Evolutionary conservation across 2,797 vertebrate genomes (phyloP).

Genomic region (Sebastes cheni): DNA sequence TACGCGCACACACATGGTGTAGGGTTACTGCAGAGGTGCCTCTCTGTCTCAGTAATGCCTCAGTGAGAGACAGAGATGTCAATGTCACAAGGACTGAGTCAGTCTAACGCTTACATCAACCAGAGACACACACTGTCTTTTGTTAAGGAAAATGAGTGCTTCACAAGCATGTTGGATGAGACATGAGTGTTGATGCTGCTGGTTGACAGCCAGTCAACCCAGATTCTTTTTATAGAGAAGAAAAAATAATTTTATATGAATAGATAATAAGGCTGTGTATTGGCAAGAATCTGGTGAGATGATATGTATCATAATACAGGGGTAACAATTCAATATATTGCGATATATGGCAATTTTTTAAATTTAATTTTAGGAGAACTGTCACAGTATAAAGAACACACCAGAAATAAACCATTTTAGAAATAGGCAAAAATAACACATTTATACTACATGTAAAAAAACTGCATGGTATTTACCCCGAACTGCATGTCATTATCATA

Average conservation of each 20-base stretch:
- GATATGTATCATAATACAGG: too few species aligned
- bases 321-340: too few species aligned
- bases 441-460: too few species aligned
- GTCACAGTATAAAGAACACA: too few species aligned
- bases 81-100: constrained; percentile 68
- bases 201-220: not conserved
- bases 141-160: constrained; percentile 25
- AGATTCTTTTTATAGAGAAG: too few species aligned
- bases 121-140: constrained; percentile 37
- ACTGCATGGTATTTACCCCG: too few species aligned
- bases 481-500: too few species aligned
- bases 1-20: constrained; percentile 31
- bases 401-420: too few species aligned
- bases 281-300: too few species aligned
- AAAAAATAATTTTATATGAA: not conserved
- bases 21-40: constrained; percentile 74
- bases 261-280: not conserved
- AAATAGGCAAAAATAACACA: too few species aligned
- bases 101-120: constrained; percentile 46
- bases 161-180: not conserved
- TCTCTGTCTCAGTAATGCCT: constrained; percentile 64
- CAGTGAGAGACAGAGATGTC: constrained; percentile 62
- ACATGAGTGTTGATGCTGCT: not conserved
- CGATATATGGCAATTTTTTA: too few species aligned
- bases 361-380: too few species aligned